Evolutionary conservation across 2,113 vertebrate genomes (phyloP), one percentile per base, ranked within the genome.

Genomic region (Leucoraja erinaceus): DNA sequence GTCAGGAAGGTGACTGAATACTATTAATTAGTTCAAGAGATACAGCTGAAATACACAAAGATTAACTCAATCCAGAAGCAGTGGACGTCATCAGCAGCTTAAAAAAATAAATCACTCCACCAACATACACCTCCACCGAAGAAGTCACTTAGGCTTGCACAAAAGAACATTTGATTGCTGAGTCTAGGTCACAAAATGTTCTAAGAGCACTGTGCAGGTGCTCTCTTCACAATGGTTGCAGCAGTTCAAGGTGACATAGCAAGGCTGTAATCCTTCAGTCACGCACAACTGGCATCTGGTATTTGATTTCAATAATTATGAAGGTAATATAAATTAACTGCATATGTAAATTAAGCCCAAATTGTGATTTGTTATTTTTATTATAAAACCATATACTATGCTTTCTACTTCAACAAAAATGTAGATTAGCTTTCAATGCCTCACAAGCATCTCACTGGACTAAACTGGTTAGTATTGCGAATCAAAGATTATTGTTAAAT

Each of bases 401-500:
- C 54, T 84, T 84, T n/a, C 59, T n/a, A 84, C 0, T 11, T 56
- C 47, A 61, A 1, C 22, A 83, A 83, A 61, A 88, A 88, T 63
- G 14, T 88, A 16, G 59, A 88, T 63, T 12, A 88, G 83, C 38
- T 63, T 31, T 88, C 16, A 88, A 77, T 88, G 59, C 56, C 83
- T 63, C 59, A 61, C 83, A 88, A 28, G n/a, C 28, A 88, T 31
- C 31, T 88, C 4, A 61, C 11, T 56, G 20, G 5, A 18, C n/a
- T 66, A 88, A 88, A 88, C n/a, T 88, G 83, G 59, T 59, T 54
- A 59, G 54, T 31, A 88, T 59, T 66, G 59, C 18, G n/a, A 88
- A 63, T 88, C 59, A 88, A 88, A 88, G 28, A 63, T 66, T 88
- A 31, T 59, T 81, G 33, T 86, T 31, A 88, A 88, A 88, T 88